Evolutionary conservation across 2,888 invertebrate genomes (phyloP).

Genomic region (Meta bourneti): DNA sequence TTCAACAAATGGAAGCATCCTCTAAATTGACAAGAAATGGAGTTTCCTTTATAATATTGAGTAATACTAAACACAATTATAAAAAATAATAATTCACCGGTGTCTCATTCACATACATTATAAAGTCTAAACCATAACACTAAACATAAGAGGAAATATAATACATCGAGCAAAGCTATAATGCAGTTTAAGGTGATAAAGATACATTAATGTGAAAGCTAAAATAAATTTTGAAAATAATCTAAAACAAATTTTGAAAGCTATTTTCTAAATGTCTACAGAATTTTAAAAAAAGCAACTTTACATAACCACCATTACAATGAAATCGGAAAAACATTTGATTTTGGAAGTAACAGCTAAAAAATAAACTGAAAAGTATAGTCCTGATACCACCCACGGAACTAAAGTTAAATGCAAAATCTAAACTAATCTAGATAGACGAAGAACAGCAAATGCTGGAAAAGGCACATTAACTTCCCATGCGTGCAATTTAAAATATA

Average conservation of each 20-base stretch:
- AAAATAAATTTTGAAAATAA: background rate
- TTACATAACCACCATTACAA: no score
- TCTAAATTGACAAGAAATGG: background rate
- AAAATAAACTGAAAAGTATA: no score
- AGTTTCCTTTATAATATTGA: background rate
- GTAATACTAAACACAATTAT: background rate
- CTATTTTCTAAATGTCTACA: no score
- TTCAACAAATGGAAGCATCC: background rate
- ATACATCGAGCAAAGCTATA: constrained; percentile 1
- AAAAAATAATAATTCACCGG: constrained; percentile 44
- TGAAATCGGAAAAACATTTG: no score
- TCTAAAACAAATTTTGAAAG: no score
- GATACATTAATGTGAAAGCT: no score
- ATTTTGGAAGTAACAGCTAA: no score
- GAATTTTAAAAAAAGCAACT: no score
- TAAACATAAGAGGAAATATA: constrained; percentile 8
- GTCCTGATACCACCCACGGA: background rate
- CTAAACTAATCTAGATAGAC: background rate
- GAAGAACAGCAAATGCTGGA: constrained; percentile 15
- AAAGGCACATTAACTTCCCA: constrained; percentile 60
- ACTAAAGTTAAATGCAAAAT: background rate
- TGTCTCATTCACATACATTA: constrained; percentile 52
- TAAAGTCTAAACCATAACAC: background rate
- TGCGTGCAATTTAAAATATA: background rate
- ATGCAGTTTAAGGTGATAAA: background rate